These are phyloP conservation scores for Myrmecobius fasciatus DNA, from an alignment of 2,113 vertebrate species.

Conservation along the genomic window DNA sequence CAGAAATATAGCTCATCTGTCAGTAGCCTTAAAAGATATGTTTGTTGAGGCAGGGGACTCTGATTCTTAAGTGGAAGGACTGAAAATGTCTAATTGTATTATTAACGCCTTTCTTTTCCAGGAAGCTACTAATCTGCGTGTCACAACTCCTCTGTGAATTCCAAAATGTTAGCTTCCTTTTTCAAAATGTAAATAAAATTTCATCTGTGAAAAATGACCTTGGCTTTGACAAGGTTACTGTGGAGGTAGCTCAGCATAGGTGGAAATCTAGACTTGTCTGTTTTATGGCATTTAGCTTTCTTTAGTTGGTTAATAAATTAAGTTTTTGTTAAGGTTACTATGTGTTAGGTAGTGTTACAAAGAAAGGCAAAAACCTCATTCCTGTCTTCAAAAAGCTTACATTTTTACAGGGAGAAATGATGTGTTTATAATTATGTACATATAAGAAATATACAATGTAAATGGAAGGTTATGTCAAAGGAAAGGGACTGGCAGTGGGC, in stretches of 20 bases:
- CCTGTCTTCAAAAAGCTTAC: not conserved
- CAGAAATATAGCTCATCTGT: not conserved
- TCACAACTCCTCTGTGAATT: not conserved
- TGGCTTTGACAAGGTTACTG: not conserved
- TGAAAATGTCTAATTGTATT: not conserved
- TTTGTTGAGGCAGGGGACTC: not conserved
- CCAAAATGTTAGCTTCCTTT: rapidly evolving
- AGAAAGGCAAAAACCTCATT: not conserved
- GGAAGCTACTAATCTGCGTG: not conserved
- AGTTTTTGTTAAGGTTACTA: not conserved
- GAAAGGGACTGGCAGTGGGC: not conserved
- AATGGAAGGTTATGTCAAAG: not conserved
- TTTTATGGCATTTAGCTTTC: not conserved
- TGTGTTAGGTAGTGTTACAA: not conserved
- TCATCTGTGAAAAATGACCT: not conserved
- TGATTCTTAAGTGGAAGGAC: not conserved
- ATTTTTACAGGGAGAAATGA: not conserved
- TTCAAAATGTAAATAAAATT: not conserved
- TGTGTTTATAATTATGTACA: not conserved
- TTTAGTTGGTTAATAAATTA: not conserved
- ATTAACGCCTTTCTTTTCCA: not conserved
- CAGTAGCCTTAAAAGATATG: too few relatives aligned
- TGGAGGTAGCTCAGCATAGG: not conserved
- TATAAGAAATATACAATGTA: not conserved
- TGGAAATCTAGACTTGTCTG: not conserved